Conservation (phyloP, 2,113 vertebrate species). For the Octodon degus region DNA sequence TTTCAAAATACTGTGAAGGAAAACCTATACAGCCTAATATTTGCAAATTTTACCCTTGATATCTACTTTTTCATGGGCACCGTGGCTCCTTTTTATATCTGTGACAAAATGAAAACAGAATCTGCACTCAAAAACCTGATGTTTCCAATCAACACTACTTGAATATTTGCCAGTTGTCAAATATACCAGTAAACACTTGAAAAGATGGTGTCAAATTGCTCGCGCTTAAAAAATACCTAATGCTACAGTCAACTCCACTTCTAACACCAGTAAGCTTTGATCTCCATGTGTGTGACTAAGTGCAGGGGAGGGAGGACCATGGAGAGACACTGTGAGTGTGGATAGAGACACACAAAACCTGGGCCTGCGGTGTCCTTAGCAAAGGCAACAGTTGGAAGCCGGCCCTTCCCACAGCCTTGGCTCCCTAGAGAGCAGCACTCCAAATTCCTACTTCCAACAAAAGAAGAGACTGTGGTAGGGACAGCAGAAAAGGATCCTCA, state of each 20-base stretch:
- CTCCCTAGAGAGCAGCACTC: background rate
- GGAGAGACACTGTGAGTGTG: background rate
- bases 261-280: constrained; percentile 1
- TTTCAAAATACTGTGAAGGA: constrained; percentile 26
- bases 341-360: background rate
- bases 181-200: background rate
- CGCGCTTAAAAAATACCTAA: background rate
- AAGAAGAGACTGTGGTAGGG: background rate
- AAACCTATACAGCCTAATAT: background rate
- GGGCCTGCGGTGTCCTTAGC: background rate
- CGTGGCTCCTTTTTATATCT: background rate
- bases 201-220: background rate
- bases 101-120: background rate
- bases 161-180: background rate
- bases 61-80: background rate
- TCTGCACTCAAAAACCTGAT: background rate
- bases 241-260: background rate
- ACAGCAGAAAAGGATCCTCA: background rate
- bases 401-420: background rate
- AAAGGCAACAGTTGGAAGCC: background rate
- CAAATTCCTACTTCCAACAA: background rate
- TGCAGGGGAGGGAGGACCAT: background rate
- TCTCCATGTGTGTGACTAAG: background rate
- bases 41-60: background rate
- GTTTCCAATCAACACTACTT: background rate